Percentiles rank a stretch among this genome's conserved stretches.
These are phyloP conservation scores for Pristionchus fissidentatus DNA, from an alignment of 2,888 invertebrate species.

Conservation along the genomic window DNA sequence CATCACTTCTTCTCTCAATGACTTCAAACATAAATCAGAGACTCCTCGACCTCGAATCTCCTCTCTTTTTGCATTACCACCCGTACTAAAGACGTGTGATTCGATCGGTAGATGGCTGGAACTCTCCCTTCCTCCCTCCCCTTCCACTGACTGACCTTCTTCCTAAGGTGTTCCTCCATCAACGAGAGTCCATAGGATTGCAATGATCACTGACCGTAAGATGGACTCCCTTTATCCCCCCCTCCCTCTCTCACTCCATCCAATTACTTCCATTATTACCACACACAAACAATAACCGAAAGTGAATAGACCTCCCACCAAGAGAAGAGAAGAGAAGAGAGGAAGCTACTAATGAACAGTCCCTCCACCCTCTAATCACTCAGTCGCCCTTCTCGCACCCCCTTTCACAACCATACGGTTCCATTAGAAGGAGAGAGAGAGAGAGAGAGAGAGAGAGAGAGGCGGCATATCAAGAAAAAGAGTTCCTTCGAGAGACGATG, in stretches of 20 bases:
- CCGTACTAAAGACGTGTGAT: neutral
- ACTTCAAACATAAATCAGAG: constrained; percentile 22
- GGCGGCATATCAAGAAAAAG: constrained; percentile 12
- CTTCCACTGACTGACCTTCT: neutral
- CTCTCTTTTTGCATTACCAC: neutral
- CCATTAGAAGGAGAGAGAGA: constrained; percentile 31
- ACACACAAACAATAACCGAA: constrained; percentile 24
- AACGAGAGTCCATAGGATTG: neutral
- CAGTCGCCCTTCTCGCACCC: neutral
- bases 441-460: constrained; percentile 11
- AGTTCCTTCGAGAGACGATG: neutral
- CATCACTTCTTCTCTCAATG: neutral
- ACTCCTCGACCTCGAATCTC: neutral
- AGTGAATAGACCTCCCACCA: neutral
- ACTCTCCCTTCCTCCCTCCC: neutral
- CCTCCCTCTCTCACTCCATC: neutral
- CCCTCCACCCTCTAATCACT: neutral
- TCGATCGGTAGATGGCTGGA: neutral
- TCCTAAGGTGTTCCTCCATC: neutral
- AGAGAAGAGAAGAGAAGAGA: neutral
- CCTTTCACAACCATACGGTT: neutral
- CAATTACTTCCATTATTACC: constrained; percentile 2
- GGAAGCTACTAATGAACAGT: constrained; percentile 9
- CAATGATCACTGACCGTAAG: constrained; percentile 36
- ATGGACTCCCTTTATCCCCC: neutral